phyloP scores from a whole-genome alignment of 2,888 invertebrate genomes.

The Erannis defoliaria region DNA sequence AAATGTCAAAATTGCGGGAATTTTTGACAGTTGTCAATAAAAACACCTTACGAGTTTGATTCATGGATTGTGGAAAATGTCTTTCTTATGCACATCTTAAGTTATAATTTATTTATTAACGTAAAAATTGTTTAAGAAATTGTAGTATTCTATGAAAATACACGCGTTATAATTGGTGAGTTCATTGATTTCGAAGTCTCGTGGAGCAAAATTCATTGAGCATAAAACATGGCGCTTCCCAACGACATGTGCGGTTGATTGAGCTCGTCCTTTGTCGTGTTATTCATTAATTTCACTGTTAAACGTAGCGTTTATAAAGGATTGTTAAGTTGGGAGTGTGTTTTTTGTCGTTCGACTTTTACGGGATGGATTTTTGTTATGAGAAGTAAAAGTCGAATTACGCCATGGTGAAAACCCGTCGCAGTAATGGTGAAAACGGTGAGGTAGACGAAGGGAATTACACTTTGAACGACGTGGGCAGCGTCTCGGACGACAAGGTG shows the following conservation, averaged over 20 bases:
- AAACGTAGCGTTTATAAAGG: slow-evolving; percentile 55
- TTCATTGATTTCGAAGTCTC: slow-evolving; percentile 58
- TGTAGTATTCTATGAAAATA: slow-evolving; percentile 39
- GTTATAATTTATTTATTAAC: background rate
- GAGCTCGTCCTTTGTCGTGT: slow-evolving; percentile 75
- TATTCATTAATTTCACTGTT: slow-evolving; percentile 64
- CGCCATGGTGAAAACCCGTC: slow-evolving; percentile 86
- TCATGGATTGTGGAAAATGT: slow-evolving; percentile 25
- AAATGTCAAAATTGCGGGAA: slow-evolving; percentile 80
- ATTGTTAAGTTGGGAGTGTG: slow-evolving; percentile 62
- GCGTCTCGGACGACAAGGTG: slow-evolving; percentile 84
- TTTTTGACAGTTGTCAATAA: slow-evolving; percentile 83
- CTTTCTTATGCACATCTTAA: background rate
- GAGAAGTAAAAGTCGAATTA: slow-evolving; percentile 69
- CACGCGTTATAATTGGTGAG: slow-evolving; percentile 68
- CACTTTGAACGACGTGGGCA: slow-evolving; percentile 79
- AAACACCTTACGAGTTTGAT: slow-evolving; percentile 73
- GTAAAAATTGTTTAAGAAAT: slow-evolving; percentile 5
- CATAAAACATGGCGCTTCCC: slow-evolving; percentile 79
- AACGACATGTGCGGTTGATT: slow-evolving; percentile 82
- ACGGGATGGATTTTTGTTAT: slow-evolving; percentile 68
- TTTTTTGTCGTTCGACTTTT: slow-evolving; percentile 62
- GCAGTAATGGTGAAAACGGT: slow-evolving; percentile 85
- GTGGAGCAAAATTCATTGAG: slow-evolving; percentile 61
- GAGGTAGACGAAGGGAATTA: slow-evolving; percentile 83